Evolutionary conservation across 1,140 invertebrate genomes (phyloP), one percentile per base, ranked within the genome.

Genomic region (Rhopalosiphum padi): DNA sequence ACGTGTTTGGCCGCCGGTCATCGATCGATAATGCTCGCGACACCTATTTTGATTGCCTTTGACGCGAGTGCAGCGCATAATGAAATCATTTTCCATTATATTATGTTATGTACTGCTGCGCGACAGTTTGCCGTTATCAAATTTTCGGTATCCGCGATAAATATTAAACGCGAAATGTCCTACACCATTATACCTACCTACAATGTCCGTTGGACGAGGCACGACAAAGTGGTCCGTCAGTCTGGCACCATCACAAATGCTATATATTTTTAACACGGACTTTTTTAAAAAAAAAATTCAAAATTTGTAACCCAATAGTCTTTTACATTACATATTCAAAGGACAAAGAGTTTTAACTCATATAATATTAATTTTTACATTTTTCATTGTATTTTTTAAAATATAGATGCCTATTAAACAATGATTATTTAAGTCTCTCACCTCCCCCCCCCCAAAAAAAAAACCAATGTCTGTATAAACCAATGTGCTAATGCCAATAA

Each of bases 11-110:
- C 60, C 60, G 60, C 60, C 60, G 60, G 60, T 77, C 60, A 35
- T 77, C 60, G 60, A 77, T 77, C 85, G 30, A 30, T 43, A 23
- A 23, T 11, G 23, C 4, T 48, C 25, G 85, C 15, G 25, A 87
- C 85, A 83, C 35, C 82, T 77, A n/a, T 55, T 82, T 83, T 83
- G 43, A 87, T 87, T 87, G 85, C 85, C 85, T 87, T 87, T 87
- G 85, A 87, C 41, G 41, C 25, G 25, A 30, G 15, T 11, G 48
- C 48, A 41, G 18, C 15, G 48, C 15, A 35, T 83, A 77, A 77
- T 77, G 22, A 30, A 87, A 87, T 87, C 43, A 87, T 48, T 87
- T 87, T 48, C 85, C 85, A n/a, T 46, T 6, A 35, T 77, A 18
- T 18, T 68, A 30, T 23, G 15, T 23, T 77, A 83, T 41, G 22